phyloP scores from a whole-genome alignment of 2,888 invertebrate genomes.

The Zele albiditarsus region DNA sequence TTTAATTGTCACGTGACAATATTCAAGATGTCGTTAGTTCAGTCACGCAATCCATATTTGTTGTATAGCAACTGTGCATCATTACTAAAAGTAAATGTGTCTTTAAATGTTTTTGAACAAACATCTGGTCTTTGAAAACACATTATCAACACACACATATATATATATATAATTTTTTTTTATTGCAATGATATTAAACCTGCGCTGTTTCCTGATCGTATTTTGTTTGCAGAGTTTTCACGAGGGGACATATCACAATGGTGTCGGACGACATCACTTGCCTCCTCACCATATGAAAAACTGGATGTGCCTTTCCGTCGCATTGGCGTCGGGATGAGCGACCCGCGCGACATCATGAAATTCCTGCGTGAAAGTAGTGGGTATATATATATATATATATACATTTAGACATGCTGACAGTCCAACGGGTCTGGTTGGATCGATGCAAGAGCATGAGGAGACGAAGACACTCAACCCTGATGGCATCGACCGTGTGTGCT shows the following conservation, averaged over 20 bases:
- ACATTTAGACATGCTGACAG: neutral
- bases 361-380: conserved; percentile 11
- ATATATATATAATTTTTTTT: too few relatives aligned
- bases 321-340: conserved; percentile 54
- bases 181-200: too few relatives aligned
- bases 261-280: conserved; percentile 68
- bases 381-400: conserved; percentile 1
- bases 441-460: conserved; percentile 37
- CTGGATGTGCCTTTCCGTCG: conserved; percentile 62
- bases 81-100: conserved; percentile 20
- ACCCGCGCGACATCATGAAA: conserved; percentile 25
- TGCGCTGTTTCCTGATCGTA: neutral
- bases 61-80: neutral
- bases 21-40: conserved; percentile 16
- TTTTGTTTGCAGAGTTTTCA: conserved; percentile 56
- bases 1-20: conserved; percentile 26
- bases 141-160: neutral
- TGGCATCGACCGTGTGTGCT: conserved; percentile 45
- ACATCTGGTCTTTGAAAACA: conserved; percentile 29
- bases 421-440: neutral
- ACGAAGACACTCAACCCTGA: conserved; percentile 20
- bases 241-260: conserved; percentile 55
- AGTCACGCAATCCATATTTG: conserved; percentile 22
- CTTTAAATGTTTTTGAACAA: conserved; percentile 5
- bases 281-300: conserved; percentile 65